Base-by-base conservation (phyloP, 2,797 vertebrate species). In the Monodelphis domestica region DNA sequence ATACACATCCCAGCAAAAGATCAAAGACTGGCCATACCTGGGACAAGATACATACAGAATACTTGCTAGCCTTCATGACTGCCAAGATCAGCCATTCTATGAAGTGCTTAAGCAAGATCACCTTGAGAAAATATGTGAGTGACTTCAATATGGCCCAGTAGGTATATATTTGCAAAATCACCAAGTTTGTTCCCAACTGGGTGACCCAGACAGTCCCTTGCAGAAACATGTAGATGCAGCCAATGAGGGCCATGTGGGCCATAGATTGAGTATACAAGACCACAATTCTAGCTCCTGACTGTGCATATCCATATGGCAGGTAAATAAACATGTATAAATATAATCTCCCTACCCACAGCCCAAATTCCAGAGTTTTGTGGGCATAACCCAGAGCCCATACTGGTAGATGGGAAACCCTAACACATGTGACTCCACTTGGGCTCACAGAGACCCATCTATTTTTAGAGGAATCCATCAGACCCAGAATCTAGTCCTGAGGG, bases 151-250 rank as follows among this genome's bases (percentile, higher is more conserved):
- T 38, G 70, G 52, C 70, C n/a, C 55, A 28, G 7, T 29, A 93
- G 45, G 97, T 88, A 88, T 88, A 4, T 0, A 95, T 0, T 33
- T 90, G 88, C 89, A 96, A 93, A 0, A 6, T 28, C 91, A 90
- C 56, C 88, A 94, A 96, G 50, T 87, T 91, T 88, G 95, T 93
- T 0, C 1, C 90, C 94, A 96, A 57, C 91, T 96, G 96, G 2
- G 96, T 93, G 17, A 9, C 11, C 90, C 93, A 95, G 53, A 95
- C 84, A 0, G 87, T 0, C 14, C 92, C 96, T 53, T 88, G 94
- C 15, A 97, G 93, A 38, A 97, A 33, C 51, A 89, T 0, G 0
- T 89, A 89, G 26, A 89, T 10, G 0, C 56, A 11, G 5, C 26
- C 96, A 45, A 88, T 1, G 0, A 54, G 63, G 29, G 30, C 91